These are phyloP conservation scores for Spheniscus mendiculus DNA, from an alignment of 2,113 vertebrate species.

Conservation along the genomic window DNA sequence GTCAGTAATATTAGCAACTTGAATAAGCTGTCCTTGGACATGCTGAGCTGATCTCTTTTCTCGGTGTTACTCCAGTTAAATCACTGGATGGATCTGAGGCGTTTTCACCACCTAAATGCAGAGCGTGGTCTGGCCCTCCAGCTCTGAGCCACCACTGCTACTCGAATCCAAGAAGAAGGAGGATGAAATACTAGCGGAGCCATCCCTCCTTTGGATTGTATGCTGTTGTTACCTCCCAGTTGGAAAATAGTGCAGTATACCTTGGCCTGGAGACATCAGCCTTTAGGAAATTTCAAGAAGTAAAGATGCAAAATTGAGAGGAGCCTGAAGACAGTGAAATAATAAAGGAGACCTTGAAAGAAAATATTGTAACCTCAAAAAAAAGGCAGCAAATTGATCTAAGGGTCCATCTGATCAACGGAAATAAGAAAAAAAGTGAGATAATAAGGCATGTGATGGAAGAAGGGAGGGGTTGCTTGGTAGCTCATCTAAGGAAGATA, in stretches of 20 bases:
- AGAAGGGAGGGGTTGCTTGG: neutral
- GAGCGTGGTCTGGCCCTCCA: neutral
- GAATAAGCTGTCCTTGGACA: neutral
- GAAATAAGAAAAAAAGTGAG: neutral
- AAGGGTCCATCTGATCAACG: neutral
- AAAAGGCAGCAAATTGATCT: neutral
- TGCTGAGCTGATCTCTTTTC: neutral
- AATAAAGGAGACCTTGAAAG: neutral
- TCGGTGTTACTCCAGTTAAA: neutral
- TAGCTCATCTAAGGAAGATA: neutral
- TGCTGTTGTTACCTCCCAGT: neutral
- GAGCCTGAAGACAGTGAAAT: neutral
- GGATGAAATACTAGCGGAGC: neutral
- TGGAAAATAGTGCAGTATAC: neutral
- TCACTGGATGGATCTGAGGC: neutral
- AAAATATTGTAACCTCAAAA: neutral
- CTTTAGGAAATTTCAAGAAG: neutral
- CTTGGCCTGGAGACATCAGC: neutral
- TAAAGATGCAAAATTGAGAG: neutral
- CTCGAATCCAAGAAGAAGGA: neutral
- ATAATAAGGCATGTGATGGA: neutral
- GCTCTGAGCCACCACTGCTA: neutral
- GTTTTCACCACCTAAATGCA: neutral
- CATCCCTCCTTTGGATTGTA: neutral
- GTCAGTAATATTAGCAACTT: neutral